Evolutionary conservation across 2,888 invertebrate species (phyloP).

Genomic region (Acholoe squamosa): DNA sequence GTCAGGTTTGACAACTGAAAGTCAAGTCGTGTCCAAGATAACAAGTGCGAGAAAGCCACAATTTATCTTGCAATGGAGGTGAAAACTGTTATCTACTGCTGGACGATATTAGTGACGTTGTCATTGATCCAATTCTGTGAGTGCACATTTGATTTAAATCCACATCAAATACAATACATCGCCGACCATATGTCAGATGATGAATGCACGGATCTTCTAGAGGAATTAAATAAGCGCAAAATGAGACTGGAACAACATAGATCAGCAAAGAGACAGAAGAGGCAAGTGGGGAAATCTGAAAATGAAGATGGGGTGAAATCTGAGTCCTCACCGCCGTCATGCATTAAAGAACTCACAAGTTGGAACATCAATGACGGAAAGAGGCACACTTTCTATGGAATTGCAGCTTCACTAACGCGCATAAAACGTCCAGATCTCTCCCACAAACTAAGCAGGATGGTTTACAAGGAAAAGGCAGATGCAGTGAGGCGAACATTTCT

Average conservation of each 20-base stretch:
- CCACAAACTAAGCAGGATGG: not conserved
- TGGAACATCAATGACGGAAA: slow-evolving; percentile 19
- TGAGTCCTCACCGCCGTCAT: not conserved
- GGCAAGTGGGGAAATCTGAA: too few species aligned
- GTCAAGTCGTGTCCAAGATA: too few species aligned
- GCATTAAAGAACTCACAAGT: not conserved
- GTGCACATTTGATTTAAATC: not conserved
- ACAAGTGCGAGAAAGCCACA: too few species aligned
- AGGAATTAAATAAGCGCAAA: not conserved
- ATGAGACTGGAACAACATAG: too few species aligned
- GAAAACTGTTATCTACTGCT: not conserved
- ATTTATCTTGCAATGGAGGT: too few species aligned
- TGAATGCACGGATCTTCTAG: not conserved
- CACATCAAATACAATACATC: not conserved
- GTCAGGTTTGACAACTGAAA: too few species aligned
- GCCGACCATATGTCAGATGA: not conserved
- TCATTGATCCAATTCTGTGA: not conserved
- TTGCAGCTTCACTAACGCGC: not conserved
- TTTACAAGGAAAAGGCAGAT: not conserved
- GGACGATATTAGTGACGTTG: not conserved
- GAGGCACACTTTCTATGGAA: not conserved
- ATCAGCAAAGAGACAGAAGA: too few species aligned
- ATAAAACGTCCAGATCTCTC: not conserved
- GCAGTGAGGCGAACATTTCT: not conserved
- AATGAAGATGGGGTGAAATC: too few species aligned